Percentiles rank a stretch among this genome's conserved stretches.
Conservation (phyloP, 2,888 invertebrate species). For the Artemia sinica region DNA sequence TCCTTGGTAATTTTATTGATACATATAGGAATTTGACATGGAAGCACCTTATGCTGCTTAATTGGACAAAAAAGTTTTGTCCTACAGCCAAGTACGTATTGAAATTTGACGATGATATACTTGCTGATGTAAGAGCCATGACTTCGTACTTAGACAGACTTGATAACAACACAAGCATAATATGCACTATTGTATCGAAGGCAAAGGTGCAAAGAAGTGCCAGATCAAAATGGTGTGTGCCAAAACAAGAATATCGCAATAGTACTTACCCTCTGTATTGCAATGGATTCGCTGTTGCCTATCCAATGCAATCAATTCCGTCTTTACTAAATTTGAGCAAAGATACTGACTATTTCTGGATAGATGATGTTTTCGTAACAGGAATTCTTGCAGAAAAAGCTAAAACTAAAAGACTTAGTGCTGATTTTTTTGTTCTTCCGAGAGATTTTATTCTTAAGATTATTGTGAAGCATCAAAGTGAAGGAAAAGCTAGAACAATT, state of each 20-base stretch:
- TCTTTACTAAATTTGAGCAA: not conserved
- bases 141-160: not conserved
- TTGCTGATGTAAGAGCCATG: not conserved
- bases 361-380: conserved; percentile 12
- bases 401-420: not conserved
- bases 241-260: not conserved
- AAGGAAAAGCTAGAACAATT: not conserved
- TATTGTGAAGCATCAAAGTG: not conserved
- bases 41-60: not conserved
- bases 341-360: not conserved
- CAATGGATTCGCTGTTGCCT: conserved; percentile 3
- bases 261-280: not conserved
- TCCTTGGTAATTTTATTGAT: conserved; percentile 7
- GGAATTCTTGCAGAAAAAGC: conserved; percentile 1
- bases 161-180: conserved; percentile 1
- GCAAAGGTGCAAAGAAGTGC: not conserved
- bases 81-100: not conserved
- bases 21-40: not conserved
- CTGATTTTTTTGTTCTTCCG: not conserved
- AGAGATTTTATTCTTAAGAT: not conserved
- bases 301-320: not conserved
- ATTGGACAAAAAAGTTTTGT: conserved; percentile 5
- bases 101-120: conserved; percentile 11
- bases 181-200: not conserved
- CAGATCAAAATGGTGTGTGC: not conserved